Percentiles rank a stretch among this genome's conserved stretches.
Evolutionary conservation across 2,113 vertebrate species (phyloP).

Genomic region (Aptenodytes forsteri): DNA sequence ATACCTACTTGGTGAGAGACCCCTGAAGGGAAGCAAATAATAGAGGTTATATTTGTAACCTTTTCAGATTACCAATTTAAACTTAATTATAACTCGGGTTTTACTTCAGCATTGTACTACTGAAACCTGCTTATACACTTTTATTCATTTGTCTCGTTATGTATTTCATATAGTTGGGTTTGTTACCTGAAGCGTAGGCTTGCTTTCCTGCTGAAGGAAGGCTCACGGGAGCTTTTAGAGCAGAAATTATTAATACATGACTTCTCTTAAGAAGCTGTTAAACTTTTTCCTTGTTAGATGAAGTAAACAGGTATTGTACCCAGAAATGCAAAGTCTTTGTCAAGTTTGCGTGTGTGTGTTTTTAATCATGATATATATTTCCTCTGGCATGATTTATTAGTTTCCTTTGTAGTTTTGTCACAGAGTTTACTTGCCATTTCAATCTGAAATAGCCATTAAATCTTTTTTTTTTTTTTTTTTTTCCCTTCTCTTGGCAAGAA

Average conservation of each 20-base stretch:
- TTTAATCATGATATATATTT: background rate
- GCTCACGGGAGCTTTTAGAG: background rate
- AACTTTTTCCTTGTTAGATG: background rate
- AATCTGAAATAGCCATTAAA: constrained; percentile 2
- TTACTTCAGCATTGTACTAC: background rate
- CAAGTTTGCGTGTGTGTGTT: background rate
- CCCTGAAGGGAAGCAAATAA: background rate
- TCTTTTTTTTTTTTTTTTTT: background rate
- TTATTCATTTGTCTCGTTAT: background rate
- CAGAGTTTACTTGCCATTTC: constrained; percentile 8
- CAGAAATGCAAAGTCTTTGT: background rate
- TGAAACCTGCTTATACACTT: background rate
- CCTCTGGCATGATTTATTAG: constrained; percentile 21
- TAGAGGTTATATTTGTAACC: background rate
- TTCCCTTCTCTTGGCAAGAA: background rate
- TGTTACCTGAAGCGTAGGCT: background rate
- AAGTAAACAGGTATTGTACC: constrained; percentile 9
- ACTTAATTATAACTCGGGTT: background rate
- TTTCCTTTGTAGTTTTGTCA: background rate
- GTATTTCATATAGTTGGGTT: background rate
- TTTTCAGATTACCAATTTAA: background rate
- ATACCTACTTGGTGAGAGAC: background rate
- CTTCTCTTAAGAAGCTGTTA: background rate
- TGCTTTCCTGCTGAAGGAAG: background rate
- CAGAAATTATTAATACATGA: constrained; percentile 27